Conservation (phyloP, 2,797 vertebrate genomes). For the Todus mexicanus region DNA sequence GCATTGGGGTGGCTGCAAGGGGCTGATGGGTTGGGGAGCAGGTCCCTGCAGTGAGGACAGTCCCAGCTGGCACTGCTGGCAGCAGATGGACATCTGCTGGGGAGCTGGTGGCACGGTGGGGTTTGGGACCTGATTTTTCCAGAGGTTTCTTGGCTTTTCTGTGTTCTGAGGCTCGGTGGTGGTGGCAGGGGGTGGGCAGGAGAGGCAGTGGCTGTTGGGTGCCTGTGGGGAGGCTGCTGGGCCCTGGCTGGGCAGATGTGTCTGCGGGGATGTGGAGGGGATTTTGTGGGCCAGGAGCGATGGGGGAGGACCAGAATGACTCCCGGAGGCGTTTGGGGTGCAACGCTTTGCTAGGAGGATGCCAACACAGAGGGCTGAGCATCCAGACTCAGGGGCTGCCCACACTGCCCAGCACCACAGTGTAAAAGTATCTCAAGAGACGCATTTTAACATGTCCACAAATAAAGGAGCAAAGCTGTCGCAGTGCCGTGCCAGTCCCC, state of each 20-base stretch:
- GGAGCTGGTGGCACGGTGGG: not conserved
- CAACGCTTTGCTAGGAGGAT: fast-evolving
- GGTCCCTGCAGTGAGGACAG: not conserved
- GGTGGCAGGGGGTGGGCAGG: not conserved
- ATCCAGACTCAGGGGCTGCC: not conserved
- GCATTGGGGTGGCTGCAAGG: not conserved
- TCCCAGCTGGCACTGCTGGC: not conserved
- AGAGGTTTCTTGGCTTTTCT: not conserved
- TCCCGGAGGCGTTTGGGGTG: not conserved
- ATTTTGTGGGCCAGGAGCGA: not conserved
- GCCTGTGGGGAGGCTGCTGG: not conserved
- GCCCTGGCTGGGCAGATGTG: not conserved
- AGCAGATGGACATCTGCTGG: fast-evolving
- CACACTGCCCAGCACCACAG: fast-evolving
- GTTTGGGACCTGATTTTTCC: not conserved
- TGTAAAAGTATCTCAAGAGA: not conserved
- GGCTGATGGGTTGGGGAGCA: not conserved
- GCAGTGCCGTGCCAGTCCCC: not conserved
- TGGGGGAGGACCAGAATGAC: not conserved
- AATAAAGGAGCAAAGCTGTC: not conserved
- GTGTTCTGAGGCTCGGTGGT: not conserved
- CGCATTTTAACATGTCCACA: not conserved
- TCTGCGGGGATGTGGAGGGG: not conserved
- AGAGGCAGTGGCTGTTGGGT: not conserved
- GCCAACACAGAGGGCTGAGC: not conserved